Base-by-base conservation (phyloP, 2,113 vertebrate species). In the Trogon surrucura region DNA sequence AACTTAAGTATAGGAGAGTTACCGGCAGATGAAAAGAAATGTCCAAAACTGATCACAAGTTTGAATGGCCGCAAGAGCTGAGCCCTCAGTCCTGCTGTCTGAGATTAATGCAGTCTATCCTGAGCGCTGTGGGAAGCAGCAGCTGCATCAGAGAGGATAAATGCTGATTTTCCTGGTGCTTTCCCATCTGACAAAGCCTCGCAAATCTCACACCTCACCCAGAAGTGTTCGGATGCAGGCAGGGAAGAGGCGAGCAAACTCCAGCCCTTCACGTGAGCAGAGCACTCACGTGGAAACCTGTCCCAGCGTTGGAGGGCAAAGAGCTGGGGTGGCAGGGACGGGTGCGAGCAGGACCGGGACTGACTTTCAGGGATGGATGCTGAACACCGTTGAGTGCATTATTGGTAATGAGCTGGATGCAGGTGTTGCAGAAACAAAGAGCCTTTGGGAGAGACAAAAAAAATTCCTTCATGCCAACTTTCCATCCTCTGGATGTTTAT, bases 111-210 rank as follows among this genome's bases (percentile, higher is more conserved):
- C 66, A 13, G 36, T 64, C 69, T 47, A 26, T 73, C n/a, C 50
- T 45, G 29, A 69, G 73, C 88, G 12, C 85, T 17, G 48, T 1
- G 13, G 85, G 78, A 82, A 44, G 70, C 83, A 83, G 64, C 26
- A 27, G 50, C 27, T 80, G 61, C 72, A 94, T 74, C 60, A 50
- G 64, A 84, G 69, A 89, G 89, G 65, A 81, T 74, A 44, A 89
- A 32, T 9, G 7, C 38, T 72, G 51, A 0, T 80, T 79, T 85
- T 96, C 90, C 90, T 71, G 79, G 69, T 77, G 84, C 62, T 95
- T 95, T 80, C 61, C 91, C 91, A 87, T 93, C 93, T 94, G 95
- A 89, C 80, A 95, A 47, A 94, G 38, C 75, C 47, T 77, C 58
- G n/a, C 5, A 29, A 84, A 38, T 69, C 94, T 95, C 89, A 45